Percentiles rank a stretch among this genome's conserved stretches.
Conservation (phyloP, 2,888 invertebrate species). For the Cataglyphis albicans region DNA sequence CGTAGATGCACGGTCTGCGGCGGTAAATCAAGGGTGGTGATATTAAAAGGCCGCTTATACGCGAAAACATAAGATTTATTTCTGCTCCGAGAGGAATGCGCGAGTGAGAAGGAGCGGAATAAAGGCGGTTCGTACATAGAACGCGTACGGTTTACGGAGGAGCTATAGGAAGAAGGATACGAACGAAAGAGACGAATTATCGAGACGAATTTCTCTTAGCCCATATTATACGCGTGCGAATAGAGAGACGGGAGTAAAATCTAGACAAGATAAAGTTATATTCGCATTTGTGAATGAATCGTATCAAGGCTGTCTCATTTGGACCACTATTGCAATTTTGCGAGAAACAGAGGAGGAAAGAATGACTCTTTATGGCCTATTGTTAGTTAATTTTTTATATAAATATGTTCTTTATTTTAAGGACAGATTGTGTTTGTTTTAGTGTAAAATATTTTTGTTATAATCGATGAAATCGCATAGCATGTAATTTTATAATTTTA, state of each 20-base stretch:
- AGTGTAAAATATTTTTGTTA: not conserved
- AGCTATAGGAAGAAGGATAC: conserved; percentile 7
- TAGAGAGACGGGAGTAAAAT: conserved; percentile 13
- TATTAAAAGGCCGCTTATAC: conserved; percentile 86
- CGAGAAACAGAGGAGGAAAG: not conserved
- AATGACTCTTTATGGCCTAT: not conserved
- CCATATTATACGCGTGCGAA: conserved; percentile 51
- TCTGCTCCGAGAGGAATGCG: conserved; percentile 71
- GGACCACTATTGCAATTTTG: conserved; percentile 73
- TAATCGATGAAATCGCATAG: not conserved
- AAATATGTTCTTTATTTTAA: not conserved
- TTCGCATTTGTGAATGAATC: conserved; percentile 56
- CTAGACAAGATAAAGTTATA: conserved; percentile 15
- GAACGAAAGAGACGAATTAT: conserved; percentile 39
- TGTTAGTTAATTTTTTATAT: not conserved
- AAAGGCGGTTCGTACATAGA: conserved; percentile 66
- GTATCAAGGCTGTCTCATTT: conserved; percentile 76
- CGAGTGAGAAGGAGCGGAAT: conserved; percentile 65
- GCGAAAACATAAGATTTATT: conserved; percentile 85
- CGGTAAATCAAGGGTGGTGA: conserved; percentile 85
- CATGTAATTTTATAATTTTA: not conserved
- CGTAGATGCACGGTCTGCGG: conserved; percentile 82
- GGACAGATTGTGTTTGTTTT: not conserved
- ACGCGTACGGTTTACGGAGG: not conserved
- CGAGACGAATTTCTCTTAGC: conserved; percentile 54